Evolutionary conservation across 2,888 invertebrate species (phyloP), one percentile per base, ranked within the genome.

Genomic region (Anaspis maculata): DNA sequence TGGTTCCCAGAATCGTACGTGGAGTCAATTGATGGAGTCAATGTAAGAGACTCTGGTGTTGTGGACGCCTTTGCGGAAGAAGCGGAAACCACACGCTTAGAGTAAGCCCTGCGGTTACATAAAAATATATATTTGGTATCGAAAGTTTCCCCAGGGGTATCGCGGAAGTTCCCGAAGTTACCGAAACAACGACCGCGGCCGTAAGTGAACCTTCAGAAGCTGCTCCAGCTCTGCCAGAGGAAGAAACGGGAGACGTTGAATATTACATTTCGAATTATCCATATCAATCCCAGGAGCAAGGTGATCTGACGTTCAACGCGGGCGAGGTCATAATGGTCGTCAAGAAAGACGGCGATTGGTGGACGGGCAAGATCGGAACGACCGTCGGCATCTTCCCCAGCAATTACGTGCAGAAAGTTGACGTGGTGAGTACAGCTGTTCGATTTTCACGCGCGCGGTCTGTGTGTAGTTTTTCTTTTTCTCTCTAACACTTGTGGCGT

Each of bases 1-100:
- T 95, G 94, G 92, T 96, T 96, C 69, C 96, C 96, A 0, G 91
- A 94, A 62, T 87, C 91, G 0, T 96, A 96, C 59, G 94, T 90
- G 10, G 90, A 91, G 56, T 80, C 80, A 22, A 67, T 85, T 6
- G 78, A 66, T 42, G 63, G 61, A 6, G 52, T 57, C 13, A 59
- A 60, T 24, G 69, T 70, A 15, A 56, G 63, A 1, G 60, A 51
- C 25, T 48, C 61, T 1, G 56, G 61, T 1, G 60, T 60, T 48
- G 36, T 45, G 15, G 42, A 33, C 12, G 11, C 35, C 25, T 46
- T 32, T 28, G 30, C 27, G 12, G 55, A 52, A 39, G 49, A 54
- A 29, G 29, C 45, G 3, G 61, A 62, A 44, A 49, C 52, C 16
- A 61, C 53, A 38, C 51, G 61, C 40, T 63, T 75, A 50, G 74